Evolutionary conservation across 2,797 vertebrate genomes (phyloP), one percentile per base, ranked within the genome.

Genomic region (Gymnothorax javanicus): DNA sequence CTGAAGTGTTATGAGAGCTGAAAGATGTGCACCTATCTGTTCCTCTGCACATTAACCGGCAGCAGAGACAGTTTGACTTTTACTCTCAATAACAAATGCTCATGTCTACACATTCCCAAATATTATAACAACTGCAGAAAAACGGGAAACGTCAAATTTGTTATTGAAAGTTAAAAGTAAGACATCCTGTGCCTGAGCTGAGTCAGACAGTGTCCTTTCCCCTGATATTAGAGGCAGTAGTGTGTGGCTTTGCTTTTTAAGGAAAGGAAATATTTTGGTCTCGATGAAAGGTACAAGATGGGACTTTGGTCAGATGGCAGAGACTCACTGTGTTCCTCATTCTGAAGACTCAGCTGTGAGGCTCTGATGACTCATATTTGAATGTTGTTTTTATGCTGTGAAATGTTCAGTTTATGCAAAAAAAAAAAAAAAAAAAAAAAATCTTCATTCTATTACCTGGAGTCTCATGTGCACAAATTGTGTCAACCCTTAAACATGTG

Each of bases 121-220:
- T 9, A 33, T 73, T 73, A 0, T 73, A 11, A 43, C 71, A 12
- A 9, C 8, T 71, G 8, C 67, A 25, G 64, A 20, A 27, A 27
- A 20, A 25, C 25, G n/a, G 25, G 5, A 12, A 7, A 27, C 67
- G 9, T 71, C 27, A 71, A 71, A 13, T 73, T 11, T 33, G 71
- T 73, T 73, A 77, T 77, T 77, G 73, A 77, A 77, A 77, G 33
- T 77, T 77, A 50, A 77, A 50, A 75, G 71, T 11, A 4, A 69
- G 25, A 73, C 4, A 33, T 27, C 7, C 23, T 69, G 25, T 33
- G 69, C 8, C 11, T 33, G 73, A 2, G 43, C 8, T 17, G 73
- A 5, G 33, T 75, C 27, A 33, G 43, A 77, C 7, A 4, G 7
- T 77, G 33, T 20, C 52, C 33, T 20, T 15, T 17, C 73, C 33